A percentile compares a stretch with the other conserved stretches of the same genome.
phyloP scores from a whole-genome alignment of 2,113 vertebrate genomes.

The Mastomys coucha region DNA sequence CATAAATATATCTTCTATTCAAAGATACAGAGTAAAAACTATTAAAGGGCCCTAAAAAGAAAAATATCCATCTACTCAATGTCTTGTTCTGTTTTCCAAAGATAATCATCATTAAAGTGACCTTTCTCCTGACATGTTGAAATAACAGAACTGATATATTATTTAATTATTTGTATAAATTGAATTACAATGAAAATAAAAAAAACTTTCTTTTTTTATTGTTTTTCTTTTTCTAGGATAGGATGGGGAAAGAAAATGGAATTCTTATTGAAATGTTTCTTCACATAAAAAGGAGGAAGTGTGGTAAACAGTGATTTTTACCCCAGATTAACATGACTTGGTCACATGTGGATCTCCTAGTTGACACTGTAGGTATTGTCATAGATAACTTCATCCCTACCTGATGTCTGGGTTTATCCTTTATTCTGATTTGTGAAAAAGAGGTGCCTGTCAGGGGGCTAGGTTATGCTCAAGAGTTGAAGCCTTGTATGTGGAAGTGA shows the following conservation, averaged over 20 bases:
- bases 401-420: neutral
- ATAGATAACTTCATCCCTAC: neutral
- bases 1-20: conserved; percentile 41
- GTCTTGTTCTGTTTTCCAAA: conserved; percentile 28
- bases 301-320: neutral
- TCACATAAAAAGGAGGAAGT: neutral
- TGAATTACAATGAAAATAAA: neutral
- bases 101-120: conserved; percentile 65
- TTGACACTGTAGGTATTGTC: neutral
- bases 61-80: conserved; percentile 47
- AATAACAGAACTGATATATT: conserved; percentile 44
- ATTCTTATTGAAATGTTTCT: neutral
- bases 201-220: neutral
- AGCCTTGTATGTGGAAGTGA: neutral
- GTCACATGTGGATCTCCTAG: neutral
- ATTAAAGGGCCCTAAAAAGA: conserved; percentile 2
- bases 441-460: neutral
- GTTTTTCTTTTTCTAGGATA: conserved; percentile 14
- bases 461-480: neutral
- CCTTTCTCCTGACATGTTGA: neutral
- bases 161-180: conserved; percentile 35
- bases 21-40: conserved; percentile 32
- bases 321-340: neutral
- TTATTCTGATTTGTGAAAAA: neutral
- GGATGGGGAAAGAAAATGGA: neutral